A percentile compares a stretch with the other conserved stretches of the same genome.
phyloP scores from a whole-genome alignment of 2,797 vertebrate genomes.

The Artibeus lituratus region DNA sequence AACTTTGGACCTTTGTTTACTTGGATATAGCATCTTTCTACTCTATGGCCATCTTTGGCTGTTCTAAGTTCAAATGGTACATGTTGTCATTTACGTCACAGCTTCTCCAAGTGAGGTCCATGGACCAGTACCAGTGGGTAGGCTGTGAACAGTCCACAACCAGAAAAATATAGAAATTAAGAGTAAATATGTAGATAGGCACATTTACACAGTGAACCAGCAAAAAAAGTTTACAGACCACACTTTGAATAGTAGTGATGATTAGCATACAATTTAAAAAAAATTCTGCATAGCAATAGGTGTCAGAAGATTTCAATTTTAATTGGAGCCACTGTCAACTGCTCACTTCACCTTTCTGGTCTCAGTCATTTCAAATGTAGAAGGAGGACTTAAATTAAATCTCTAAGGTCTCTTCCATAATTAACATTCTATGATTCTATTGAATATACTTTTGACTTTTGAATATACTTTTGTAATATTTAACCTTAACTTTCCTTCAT shows the following conservation, averaged over 20 bases:
- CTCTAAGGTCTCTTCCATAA: background rate
- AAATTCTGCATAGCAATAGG: background rate
- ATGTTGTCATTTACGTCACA: background rate
- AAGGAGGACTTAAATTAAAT: background rate
- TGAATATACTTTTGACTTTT: slow-evolving; percentile 8
- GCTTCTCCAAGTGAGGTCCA: background rate
- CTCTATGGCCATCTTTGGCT: background rate
- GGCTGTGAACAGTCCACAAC: background rate
- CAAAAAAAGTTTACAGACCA: background rate
- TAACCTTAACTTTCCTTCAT: background rate
- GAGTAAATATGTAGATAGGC: background rate
- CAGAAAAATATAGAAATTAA: background rate
- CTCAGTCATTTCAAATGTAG: slow-evolving; percentile 12
- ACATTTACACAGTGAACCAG: background rate
- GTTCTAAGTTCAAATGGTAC: background rate
- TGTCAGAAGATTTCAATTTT: slow-evolving; percentile 44
- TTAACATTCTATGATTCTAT: slow-evolving; percentile 17
- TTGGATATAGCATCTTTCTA: background rate
- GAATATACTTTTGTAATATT: background rate
- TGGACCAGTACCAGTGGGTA: background rate
- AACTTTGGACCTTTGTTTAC: background rate
- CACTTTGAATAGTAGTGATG: background rate
- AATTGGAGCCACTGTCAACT: slow-evolving; percentile 23
- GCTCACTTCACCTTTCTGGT: slow-evolving; percentile 20
- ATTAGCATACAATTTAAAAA: background rate